Evolutionary conservation across 2,113 vertebrate genomes (phyloP).

Genomic region (Alaudala cheleensis): DNA sequence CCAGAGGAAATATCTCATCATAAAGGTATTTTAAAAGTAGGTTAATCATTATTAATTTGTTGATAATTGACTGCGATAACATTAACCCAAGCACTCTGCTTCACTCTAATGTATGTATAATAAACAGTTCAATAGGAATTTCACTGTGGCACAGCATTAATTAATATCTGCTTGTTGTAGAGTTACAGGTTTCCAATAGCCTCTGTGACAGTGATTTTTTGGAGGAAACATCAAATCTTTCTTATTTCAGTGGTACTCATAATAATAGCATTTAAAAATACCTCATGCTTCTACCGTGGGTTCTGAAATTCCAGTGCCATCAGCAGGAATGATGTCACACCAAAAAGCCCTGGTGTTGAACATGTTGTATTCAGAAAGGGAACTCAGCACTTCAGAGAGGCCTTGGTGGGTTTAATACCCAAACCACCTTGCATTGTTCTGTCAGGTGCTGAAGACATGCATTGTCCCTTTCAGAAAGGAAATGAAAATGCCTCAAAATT

Average conservation of each 20-base stretch:
- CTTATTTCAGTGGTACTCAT: conserved; percentile 48
- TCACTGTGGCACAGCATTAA: conserved; percentile 26
- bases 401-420: neutral
- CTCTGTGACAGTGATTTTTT: neutral
- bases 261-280: conserved; percentile 25
- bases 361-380: neutral
- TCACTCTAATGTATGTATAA: neutral
- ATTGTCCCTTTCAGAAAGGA: neutral
- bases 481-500: neutral
- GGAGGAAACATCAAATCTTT: conserved; percentile 12
- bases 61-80: conserved; percentile 2
- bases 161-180: conserved; percentile 28
- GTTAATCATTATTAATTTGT: conserved; percentile 24
- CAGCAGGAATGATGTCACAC: neutral
- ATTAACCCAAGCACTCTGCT: conserved; percentile 19
- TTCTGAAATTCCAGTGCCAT: conserved; percentile 36
- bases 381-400: neutral
- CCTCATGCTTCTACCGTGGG: neutral
- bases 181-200: conserved; percentile 26
- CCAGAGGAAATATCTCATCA: neutral
- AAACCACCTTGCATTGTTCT: neutral
- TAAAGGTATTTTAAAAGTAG: conserved; percentile 2
- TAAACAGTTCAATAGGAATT: conserved; percentile 41
- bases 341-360: neutral
- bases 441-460: neutral